These are phyloP conservation scores for Homarus americanus DNA, from an alignment of 1,140 invertebrate genomes.

Conservation along the genomic window DNA sequence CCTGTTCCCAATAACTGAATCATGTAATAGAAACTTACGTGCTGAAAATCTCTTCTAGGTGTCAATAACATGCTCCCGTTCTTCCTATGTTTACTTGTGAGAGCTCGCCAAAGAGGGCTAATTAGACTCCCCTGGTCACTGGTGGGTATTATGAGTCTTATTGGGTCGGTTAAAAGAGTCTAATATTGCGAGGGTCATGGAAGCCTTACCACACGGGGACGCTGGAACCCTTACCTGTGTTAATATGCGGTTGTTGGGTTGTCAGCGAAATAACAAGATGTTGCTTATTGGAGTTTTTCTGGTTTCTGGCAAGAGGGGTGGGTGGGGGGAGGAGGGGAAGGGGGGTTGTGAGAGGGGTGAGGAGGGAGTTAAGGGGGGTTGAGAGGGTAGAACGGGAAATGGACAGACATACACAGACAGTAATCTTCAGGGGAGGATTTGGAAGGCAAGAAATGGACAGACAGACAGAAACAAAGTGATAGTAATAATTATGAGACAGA, in stretches of 20 bases:
- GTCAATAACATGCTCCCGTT: too few species aligned
- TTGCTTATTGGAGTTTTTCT: not conserved
- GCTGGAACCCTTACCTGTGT: not conserved
- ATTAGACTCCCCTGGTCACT: conserved; percentile 4
- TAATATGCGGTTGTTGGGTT: not conserved
- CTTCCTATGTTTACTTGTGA: too few species aligned
- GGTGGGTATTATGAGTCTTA: conserved; percentile 22
- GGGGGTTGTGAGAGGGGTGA: not conserved
- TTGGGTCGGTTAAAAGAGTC: not conserved
- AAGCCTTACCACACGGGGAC: too few species aligned
- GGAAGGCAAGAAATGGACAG: too few species aligned
- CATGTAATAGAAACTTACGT: too few species aligned
- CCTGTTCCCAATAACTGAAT: too few species aligned
- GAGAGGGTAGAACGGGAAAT: conserved; percentile 1
- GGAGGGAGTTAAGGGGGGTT: not conserved
- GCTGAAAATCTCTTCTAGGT: too few species aligned
- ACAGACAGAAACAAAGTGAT: too few species aligned
- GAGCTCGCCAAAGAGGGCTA: conserved; percentile 44
- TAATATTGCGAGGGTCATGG: not conserved
- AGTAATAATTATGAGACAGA: too few species aligned
- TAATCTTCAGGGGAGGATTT: too few species aligned
- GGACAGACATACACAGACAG: too few species aligned
- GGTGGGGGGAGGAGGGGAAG: not conserved
- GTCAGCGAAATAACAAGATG: not conserved
- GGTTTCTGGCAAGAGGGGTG: not conserved